Percentiles rank a stretch among this genome's conserved stretches.
These are phyloP conservation scores for Spongia lamella DNA, from an alignment of 37 sponge, comb jelly and placozoan genomes.

Conservation along the genomic window DNA sequence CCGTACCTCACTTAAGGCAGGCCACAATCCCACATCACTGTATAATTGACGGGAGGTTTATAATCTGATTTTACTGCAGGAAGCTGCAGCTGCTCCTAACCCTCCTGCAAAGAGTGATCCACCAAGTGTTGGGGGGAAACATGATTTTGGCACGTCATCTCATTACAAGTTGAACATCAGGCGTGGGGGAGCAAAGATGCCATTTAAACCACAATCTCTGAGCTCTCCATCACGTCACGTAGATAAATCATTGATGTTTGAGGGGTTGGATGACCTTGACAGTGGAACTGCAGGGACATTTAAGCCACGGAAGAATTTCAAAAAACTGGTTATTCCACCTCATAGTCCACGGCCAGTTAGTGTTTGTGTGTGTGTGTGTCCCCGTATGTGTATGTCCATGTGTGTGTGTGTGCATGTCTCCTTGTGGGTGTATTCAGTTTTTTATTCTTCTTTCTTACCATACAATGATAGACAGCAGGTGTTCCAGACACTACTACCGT, in stretches of 20 bases:
- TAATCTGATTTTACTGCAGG: too few species aligned
- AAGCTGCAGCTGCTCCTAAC: too few species aligned
- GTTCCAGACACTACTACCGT: constrained; percentile 24
- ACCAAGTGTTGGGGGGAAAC: too few species aligned
- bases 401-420: too few species aligned
- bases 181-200: constrained; percentile 32
- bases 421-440: too few species aligned
- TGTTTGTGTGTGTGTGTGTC: constrained; percentile 6
- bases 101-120: too few species aligned
- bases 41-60: too few species aligned
- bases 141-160: constrained; percentile 22
- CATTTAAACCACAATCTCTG: constrained; percentile 43
- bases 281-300: constrained; percentile 32
- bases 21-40: neutral
- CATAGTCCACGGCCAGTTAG: constrained; percentile 31
- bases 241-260: constrained; percentile 63
- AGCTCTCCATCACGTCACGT: constrained; percentile 41
- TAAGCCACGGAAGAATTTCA: constrained; percentile 72
- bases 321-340: constrained; percentile 66
- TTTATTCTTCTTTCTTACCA: too few species aligned
- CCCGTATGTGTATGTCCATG: too few species aligned
- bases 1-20: constrained; percentile 66
- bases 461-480: neutral
- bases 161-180: constrained; percentile 76
- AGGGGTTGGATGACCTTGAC: constrained; percentile 56